Evolutionary conservation across 2,797 vertebrate species (phyloP).

Genomic region (Holocentrus rufus): DNA sequence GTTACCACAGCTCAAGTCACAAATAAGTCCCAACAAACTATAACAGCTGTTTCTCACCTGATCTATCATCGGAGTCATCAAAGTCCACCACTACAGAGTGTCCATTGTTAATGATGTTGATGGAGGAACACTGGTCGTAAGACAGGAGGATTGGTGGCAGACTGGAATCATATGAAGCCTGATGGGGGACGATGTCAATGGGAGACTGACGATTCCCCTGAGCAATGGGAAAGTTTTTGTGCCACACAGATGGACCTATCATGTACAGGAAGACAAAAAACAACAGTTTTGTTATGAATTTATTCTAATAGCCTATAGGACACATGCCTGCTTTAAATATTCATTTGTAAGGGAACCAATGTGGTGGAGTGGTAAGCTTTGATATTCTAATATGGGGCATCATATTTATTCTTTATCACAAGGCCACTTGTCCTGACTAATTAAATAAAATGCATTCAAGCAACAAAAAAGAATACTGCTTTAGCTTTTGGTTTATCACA

Average conservation of each 20-base stretch:
- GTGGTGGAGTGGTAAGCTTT: background rate
- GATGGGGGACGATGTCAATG: conserved; percentile 87
- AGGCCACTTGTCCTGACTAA: too few species aligned
- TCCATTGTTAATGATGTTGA: conserved; percentile 92
- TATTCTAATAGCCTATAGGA: too few species aligned
- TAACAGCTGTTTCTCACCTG: conserved; percentile 79
- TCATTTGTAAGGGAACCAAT: too few species aligned
- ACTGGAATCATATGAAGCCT: conserved; percentile 84
- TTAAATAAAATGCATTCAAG: too few species aligned
- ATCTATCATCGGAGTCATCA: conserved; percentile 89
- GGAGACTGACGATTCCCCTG: conserved; percentile 91
- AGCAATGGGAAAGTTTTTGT: conserved; percentile 90
- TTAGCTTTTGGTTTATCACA: background rate
- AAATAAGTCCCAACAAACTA: background rate
- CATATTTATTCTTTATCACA: too few species aligned
- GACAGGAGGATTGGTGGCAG: conserved; percentile 84
- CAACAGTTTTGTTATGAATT: too few species aligned
- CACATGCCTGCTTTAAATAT: too few species aligned
- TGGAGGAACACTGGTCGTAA: conserved; percentile 90
- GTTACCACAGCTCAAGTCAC: background rate
- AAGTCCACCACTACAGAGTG: conserved; percentile 95
- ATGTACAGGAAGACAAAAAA: conserved; percentile 9
- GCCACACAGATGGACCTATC: conserved; percentile 91
- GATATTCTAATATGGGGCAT: too few species aligned
- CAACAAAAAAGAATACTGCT: background rate